Conservation (phyloP, 2,888 invertebrate species). For the Mimas tiliae region DNA sequence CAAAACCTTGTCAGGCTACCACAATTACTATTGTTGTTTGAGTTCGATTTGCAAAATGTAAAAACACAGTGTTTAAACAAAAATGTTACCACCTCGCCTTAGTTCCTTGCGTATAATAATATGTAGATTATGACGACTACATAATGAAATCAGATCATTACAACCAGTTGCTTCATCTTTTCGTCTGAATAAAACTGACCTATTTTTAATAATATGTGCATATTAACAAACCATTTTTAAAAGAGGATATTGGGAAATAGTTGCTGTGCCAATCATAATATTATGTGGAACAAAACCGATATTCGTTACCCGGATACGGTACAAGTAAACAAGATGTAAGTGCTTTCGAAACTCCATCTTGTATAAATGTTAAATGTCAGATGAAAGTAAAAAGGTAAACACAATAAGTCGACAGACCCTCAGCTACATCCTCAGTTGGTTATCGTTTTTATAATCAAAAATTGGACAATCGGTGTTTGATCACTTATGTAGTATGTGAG, state of each 20-base stretch:
- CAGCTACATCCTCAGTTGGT: conserved; percentile 31
- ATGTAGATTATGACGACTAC: too few relatives aligned
- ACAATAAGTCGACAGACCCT: conserved; percentile 46
- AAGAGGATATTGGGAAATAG: conserved; percentile 3
- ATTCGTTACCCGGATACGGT: conserved; percentile 16
- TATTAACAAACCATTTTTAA: not conserved
- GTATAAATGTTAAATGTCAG: conserved; percentile 25
- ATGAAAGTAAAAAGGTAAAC: conserved; percentile 49
- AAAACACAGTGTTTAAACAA: too few relatives aligned
- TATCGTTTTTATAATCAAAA: conserved; percentile 40
- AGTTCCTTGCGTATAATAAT: too few relatives aligned
- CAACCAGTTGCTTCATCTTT: not conserved
- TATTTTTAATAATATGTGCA: not conserved
- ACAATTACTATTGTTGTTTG: too few relatives aligned
- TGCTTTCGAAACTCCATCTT: conserved; percentile 12
- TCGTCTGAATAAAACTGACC: conserved; percentile 32
- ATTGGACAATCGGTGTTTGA: conserved; percentile 35
- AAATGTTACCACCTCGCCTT: too few relatives aligned
- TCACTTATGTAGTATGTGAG: too few relatives aligned
- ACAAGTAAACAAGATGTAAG: conserved; percentile 4
- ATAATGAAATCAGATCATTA: not conserved
- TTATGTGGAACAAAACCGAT: conserved; percentile 5
- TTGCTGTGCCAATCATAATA: not conserved
- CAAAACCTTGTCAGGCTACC: too few relatives aligned
- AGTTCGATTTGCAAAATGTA: too few relatives aligned